Evolutionary conservation across 30 jellyfish, hydroid and myxozoan species (phyloP).

Genomic region (Turritopsis dohrnii): DNA sequence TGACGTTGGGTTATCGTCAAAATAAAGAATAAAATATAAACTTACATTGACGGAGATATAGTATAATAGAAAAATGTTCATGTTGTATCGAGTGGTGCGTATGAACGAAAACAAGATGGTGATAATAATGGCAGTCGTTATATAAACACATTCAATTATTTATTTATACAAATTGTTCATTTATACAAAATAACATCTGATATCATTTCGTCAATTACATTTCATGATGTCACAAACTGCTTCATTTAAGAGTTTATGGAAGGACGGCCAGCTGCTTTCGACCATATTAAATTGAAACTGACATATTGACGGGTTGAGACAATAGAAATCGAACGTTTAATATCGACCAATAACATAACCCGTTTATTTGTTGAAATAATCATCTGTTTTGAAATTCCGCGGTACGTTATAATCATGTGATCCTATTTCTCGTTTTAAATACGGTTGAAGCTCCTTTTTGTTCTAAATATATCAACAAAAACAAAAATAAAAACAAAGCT

Average conservation of each 20-base stretch:
- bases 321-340: not conserved
- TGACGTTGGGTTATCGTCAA: too few species aligned
- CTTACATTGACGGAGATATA: not conserved
- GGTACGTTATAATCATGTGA: constrained; percentile 6
- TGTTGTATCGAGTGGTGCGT: not conserved
- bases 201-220: not conserved
- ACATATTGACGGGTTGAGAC: not conserved
- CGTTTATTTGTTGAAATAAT: not conserved
- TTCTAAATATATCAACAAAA: not conserved
- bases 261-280: not conserved
- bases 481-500: too few species aligned
- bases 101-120: not conserved
- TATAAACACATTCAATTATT: not conserved
- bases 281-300: not conserved
- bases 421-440: constrained; percentile 6
- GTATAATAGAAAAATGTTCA: not conserved
- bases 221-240: not conserved
- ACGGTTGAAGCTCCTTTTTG: constrained; percentile 8
- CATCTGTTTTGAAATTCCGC: not conserved
- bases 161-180: not conserved
- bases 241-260: not conserved
- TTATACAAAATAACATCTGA: not conserved
- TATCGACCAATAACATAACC: not conserved
- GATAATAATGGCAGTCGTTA: not conserved
- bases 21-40: too few species aligned